Percentiles rank a stretch among this genome's conserved stretches.
Conservation (phyloP, 2,797 vertebrate genomes). For the Micrastur ruficollis region DNA sequence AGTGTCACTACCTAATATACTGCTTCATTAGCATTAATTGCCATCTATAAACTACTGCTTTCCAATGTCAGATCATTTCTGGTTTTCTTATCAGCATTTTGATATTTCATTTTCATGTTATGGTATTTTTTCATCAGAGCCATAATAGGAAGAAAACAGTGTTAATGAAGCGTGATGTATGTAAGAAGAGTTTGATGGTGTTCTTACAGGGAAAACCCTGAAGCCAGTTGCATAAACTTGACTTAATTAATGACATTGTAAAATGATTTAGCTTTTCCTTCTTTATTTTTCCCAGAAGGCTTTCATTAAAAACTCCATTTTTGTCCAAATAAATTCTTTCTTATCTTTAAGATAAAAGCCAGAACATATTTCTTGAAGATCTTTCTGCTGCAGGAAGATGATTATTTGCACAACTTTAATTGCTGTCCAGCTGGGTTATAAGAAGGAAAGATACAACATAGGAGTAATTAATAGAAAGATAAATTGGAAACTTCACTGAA, state of each 20-base stretch:
- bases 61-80: not conserved
- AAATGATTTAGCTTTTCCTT: constrained; percentile 66
- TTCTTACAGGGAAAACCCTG: constrained; percentile 70
- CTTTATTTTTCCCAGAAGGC: constrained; percentile 71
- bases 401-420: constrained; percentile 71
- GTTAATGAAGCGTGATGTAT: constrained; percentile 44
- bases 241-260: constrained; percentile 72
- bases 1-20: not conserved
- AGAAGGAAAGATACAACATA: constrained; percentile 52
- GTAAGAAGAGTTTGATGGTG: constrained; percentile 49
- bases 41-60: not conserved
- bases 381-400: constrained; percentile 33
- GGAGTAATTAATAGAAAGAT: constrained; percentile 71
- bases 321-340: constrained; percentile 65
- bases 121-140: constrained; percentile 17
- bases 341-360: constrained; percentile 61
- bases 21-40: not conserved
- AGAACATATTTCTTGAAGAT: constrained; percentile 59
- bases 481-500: constrained; percentile 66
- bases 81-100: not conserved
- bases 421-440: constrained; percentile 57
- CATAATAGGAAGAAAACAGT: not conserved
- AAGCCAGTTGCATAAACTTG: constrained; percentile 69
- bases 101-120: constrained; percentile 33
- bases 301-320: constrained; percentile 76